A percentile compares a stretch with the other conserved stretches of the same genome.
Evolutionary conservation across 2,888 invertebrate genomes (phyloP).

Genomic region (Morpho deidamia): DNA sequence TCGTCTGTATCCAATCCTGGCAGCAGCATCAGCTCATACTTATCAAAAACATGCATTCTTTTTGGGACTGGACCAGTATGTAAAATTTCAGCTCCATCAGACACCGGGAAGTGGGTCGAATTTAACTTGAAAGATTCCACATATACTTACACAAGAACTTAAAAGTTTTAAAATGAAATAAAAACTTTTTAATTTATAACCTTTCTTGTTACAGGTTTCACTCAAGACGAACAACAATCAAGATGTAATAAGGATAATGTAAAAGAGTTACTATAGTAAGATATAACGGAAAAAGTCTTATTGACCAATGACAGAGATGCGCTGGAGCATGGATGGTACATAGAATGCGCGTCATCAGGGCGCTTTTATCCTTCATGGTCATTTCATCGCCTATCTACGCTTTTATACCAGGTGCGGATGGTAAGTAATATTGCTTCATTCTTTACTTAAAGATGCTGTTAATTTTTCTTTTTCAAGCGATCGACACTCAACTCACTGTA

Average conservation of each 20-base stretch:
- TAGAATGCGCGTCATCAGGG: constrained; percentile 69
- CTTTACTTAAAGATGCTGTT: no score
- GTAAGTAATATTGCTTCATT: constrained; percentile 29
- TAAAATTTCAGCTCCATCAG: no score
- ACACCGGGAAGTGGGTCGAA: no score
- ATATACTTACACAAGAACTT: no score
- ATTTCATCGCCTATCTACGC: constrained; percentile 48
- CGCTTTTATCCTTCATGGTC: constrained; percentile 59
- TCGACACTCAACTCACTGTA: no score
- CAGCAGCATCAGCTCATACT: no score
- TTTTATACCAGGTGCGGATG: constrained; percentile 66
- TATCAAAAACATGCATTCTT: no score
- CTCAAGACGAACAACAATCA: neutral
- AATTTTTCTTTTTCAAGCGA: no score
- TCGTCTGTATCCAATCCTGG: no score
- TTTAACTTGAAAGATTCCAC: no score
- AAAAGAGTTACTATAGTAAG: neutral
- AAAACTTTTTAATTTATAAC: neutral
- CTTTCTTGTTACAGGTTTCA: constrained; percentile 2
- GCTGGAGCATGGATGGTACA: constrained; percentile 70
- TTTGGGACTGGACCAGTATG: no score
- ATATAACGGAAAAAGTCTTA: constrained; percentile 10
- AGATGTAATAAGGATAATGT: neutral
- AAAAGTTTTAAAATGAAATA: no score
- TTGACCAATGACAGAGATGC: constrained; percentile 50